Percentiles rank a stretch among this genome's conserved stretches.
phyloP scores from a whole-genome alignment of 2,113 vertebrate genomes.

The Lampris megalopsis region DNA sequence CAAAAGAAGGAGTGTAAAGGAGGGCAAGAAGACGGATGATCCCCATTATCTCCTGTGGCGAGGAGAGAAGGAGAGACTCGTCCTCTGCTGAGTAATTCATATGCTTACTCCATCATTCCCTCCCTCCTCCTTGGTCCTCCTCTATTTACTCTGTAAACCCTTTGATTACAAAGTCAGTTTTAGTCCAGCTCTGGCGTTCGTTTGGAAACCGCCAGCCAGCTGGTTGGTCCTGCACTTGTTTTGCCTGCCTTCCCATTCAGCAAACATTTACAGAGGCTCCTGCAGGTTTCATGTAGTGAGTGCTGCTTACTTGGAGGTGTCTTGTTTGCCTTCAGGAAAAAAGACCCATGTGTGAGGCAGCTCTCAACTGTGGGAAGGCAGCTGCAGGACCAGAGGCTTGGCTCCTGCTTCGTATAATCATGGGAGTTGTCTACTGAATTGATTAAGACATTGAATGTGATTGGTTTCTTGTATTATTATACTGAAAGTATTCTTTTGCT shows the following conservation, averaged over 20 bases:
- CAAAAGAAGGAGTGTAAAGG: slow-evolving; percentile 64
- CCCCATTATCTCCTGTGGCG: slow-evolving; percentile 68
- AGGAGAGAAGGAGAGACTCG: slow-evolving; percentile 43
- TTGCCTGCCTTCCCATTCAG: slow-evolving; percentile 44
- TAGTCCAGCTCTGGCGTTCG: slow-evolving; percentile 58
- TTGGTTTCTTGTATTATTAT: neutral
- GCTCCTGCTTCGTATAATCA: neutral
- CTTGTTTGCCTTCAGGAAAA: slow-evolving; percentile 4
- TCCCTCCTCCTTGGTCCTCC: slow-evolving; percentile 46
- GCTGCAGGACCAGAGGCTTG: neutral
- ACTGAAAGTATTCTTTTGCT: neutral
- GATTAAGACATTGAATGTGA: neutral
- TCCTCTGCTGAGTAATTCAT: slow-evolving; percentile 71
- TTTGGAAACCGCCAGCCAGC: slow-evolving; percentile 44
- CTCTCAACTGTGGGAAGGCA: slow-evolving; percentile 17
- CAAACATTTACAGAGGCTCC: slow-evolving; percentile 54
- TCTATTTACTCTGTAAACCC: slow-evolving; percentile 62
- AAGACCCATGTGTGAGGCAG: neutral
- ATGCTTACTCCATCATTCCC: slow-evolving; percentile 58
- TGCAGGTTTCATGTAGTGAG: slow-evolving; percentile 18
- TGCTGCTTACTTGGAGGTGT: slow-evolving; percentile 4
- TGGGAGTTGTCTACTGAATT: neutral
- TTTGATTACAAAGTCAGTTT: slow-evolving; percentile 70
- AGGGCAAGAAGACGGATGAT: slow-evolving; percentile 75
- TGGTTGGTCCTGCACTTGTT: slow-evolving; percentile 47